phyloP scores from a whole-genome alignment of 2,888 invertebrate genomes.

The Caenorhabditis imperialis region DNA sequence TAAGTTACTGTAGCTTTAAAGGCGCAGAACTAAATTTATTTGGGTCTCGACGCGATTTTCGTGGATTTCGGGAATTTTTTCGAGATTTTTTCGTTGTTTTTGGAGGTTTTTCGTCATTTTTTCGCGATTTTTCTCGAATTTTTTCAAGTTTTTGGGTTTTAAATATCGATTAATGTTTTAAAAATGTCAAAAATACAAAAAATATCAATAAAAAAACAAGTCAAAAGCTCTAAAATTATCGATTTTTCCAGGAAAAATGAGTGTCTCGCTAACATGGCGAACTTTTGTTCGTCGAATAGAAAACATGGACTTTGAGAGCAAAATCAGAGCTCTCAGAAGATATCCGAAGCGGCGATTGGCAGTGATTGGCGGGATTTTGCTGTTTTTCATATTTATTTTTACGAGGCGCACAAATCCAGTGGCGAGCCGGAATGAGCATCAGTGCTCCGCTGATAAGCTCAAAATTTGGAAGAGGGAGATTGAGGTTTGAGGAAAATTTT shows the following conservation, averaged over 20 bases:
- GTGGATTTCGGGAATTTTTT: not conserved
- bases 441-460: constrained; percentile 33
- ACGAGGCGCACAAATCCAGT: constrained; percentile 7
- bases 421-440: constrained; percentile 30
- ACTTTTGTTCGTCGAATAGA: constrained; percentile 48
- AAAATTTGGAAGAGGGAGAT: constrained; percentile 41
- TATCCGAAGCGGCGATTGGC: constrained; percentile 45
- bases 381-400: constrained; percentile 52
- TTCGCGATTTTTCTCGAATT: too few relatives aligned
- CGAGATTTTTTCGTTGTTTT: not conserved
- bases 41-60: constrained; percentile 24
- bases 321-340: constrained; percentile 39
- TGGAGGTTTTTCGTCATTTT: too few relatives aligned
- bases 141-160: too few relatives aligned
- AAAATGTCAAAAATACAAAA: too few relatives aligned
- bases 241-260: constrained; percentile 26
- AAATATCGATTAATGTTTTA: too few relatives aligned
- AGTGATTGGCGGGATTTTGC: constrained; percentile 6
- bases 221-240: not conserved
- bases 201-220: too few relatives aligned
- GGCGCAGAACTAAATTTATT: not conserved
- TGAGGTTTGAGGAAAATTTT: constrained; percentile 12
- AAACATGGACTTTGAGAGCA: constrained; percentile 50
- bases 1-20: constrained; percentile 16
- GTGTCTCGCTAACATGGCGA: constrained; percentile 36